phyloP scores from a whole-genome alignment of 2,888 invertebrate genomes.

The Dasypolia templi region DNA sequence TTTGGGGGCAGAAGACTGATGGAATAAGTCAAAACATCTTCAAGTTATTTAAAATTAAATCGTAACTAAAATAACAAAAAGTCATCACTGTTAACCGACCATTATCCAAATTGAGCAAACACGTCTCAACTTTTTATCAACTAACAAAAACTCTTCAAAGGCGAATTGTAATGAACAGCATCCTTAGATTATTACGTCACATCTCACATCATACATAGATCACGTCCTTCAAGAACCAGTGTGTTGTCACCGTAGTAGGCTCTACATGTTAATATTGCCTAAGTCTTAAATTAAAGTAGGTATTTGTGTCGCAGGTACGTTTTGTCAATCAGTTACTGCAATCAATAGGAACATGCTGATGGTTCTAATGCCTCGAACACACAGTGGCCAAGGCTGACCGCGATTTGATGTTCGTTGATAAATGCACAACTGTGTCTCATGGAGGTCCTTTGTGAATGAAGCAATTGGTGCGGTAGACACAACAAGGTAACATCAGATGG shows the following conservation, averaged over 20 bases:
- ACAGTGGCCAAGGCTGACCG: conserved; percentile 44
- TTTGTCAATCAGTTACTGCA: conserved; percentile 64
- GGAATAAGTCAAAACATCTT: not conserved
- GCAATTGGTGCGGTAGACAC: conserved; percentile 6
- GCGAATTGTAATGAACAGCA: conserved; percentile 14
- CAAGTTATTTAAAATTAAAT: not conserved
- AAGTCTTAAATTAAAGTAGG: conserved; percentile 52
- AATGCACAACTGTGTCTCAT: conserved; percentile 5
- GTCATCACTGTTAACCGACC: not conserved
- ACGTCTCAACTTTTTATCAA: conserved; percentile 15
- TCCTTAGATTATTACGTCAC: conserved; percentile 47
- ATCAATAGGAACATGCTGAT: conserved; percentile 60
- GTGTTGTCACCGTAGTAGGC: conserved; percentile 43
- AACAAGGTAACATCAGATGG: not conserved
- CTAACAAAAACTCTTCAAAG: conserved; percentile 38
- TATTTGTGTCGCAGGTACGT: conserved; percentile 54
- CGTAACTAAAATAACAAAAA: conserved; percentile 2
- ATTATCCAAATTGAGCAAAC: conserved; percentile 35
- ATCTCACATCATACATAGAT: conserved; percentile 4
- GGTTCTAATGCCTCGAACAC: conserved; percentile 43
- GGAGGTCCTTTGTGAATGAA: conserved; percentile 27
- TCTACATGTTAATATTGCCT: conserved; percentile 60
- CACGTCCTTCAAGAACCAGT: conserved; percentile 34
- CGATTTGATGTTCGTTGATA: conserved; percentile 28
- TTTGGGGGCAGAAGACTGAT: not conserved